These are phyloP conservation scores for Polyergus mexicanus DNA, from an alignment of 1,140 invertebrate species.

Conservation along the genomic window DNA sequence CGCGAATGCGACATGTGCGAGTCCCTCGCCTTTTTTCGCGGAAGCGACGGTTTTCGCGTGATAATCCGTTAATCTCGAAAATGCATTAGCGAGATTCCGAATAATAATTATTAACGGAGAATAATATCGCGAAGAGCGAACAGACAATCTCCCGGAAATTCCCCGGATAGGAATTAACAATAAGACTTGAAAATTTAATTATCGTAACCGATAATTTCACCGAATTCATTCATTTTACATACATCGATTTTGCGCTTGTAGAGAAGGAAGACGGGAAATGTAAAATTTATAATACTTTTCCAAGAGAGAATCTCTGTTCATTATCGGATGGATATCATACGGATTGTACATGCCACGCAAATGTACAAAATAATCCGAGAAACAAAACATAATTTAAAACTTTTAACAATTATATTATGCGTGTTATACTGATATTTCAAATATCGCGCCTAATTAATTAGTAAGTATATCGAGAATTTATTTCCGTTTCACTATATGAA, in stretches of 20 bases:
- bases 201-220: neutral
- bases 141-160: constrained; percentile 24
- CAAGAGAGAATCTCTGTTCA: constrained; percentile 14
- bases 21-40: constrained; percentile 62
- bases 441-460: too few relatives aligned
- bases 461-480: too few relatives aligned
- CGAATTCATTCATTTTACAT: constrained; percentile 28
- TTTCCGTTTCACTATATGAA: too few relatives aligned
- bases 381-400: too few relatives aligned
- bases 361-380: too few relatives aligned
- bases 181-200: constrained; percentile 40
- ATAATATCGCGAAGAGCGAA: constrained; percentile 11
- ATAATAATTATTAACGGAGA: neutral
- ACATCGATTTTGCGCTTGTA: too few relatives aligned
- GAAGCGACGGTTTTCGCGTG: constrained; percentile 53
- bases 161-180: neutral
- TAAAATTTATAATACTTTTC: constrained; percentile 49
- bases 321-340: constrained; percentile 19
- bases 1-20: constrained; percentile 17
- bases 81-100: constrained; percentile 44
- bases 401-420: too few relatives aligned
- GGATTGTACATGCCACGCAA: too few relatives aligned
- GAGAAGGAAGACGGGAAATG: neutral
- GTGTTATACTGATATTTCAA: too few relatives aligned
- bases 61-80: constrained; percentile 51